Conservation (phyloP, 2,113 vertebrate genomes). For the Rhea americana region DNA sequence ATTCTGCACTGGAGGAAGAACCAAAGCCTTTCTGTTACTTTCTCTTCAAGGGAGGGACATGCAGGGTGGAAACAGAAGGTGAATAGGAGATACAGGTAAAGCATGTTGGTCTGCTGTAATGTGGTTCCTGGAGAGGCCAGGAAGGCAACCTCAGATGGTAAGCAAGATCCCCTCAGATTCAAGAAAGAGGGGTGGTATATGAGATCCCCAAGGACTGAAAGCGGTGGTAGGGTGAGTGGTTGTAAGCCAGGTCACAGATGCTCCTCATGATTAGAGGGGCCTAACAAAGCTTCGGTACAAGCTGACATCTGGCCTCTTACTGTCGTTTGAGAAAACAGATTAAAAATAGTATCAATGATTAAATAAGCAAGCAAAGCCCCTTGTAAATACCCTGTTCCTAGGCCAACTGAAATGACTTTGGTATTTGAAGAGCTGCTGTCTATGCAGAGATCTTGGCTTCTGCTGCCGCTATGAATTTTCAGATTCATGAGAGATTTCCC, state of each 20-base stretch:
- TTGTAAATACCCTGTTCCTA: not conserved
- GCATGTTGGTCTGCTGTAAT: not conserved
- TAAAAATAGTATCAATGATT: not conserved
- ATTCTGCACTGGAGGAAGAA: not conserved
- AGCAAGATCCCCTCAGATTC: not conserved
- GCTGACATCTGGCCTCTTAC: not conserved
- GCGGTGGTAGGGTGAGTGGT: not conserved
- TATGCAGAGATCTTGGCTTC: constrained; percentile 11
- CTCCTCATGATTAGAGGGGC: not conserved
- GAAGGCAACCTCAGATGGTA: not conserved
- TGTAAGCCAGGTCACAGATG: not conserved
- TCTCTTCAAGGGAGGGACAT: not conserved
- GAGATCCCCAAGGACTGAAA: not conserved
- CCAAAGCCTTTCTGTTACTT: not conserved
- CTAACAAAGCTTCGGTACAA: not conserved
- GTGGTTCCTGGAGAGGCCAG: not conserved
- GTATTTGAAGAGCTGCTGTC: not conserved
- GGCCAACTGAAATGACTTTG: constrained; percentile 20
- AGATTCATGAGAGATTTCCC: not conserved
- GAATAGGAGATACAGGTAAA: not conserved
- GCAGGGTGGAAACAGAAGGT: not conserved
- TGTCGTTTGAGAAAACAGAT: not conserved
- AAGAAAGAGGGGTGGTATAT: not conserved
- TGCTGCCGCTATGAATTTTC: not conserved
- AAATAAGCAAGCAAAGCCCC: not conserved